Base-by-base conservation (phyloP, 2,113 vertebrate genomes). In the Thalassoma bifasciatum region DNA sequence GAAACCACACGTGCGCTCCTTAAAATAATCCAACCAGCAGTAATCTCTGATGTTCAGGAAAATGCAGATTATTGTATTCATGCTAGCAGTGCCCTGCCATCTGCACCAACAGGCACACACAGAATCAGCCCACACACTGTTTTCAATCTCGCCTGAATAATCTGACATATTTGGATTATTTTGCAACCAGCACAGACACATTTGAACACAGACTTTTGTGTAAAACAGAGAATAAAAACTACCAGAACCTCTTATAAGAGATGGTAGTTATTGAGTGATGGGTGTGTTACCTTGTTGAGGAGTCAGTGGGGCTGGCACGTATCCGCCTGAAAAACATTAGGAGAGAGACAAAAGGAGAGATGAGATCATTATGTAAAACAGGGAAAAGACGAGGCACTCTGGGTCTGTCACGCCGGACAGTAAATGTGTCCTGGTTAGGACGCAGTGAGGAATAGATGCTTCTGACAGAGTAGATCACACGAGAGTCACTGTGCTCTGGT, bases 251-350 rank as follows among this genome's bases (percentile, higher is more conserved):
- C 44, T 17, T 19, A 1, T 8, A 49, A 21, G 19, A 8, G 21
- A 17, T 44, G 14, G 64, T 8, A 49, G 2, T 42, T 30, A 22
- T 21, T 13, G 8, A 53, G 19, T 50, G 50, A 50, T 37, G 56
- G 62, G 62, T 81, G 42, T 17, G 37, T 13, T 89, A 94, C 93
- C 93, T 94, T 94, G 93, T 49, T 94, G 93, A 70, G 91, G 92
- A 84, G 93, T 90, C 75, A 94, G 84, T 13, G 86, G 86, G 61
- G 91, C 92, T 6, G 88, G 84, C 3, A 83, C 90, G 51, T 92
- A 94, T 84, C 86, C 91, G 84, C 90, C 92, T 93, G 42, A 12
- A 42, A 11, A 42, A 14, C 40, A 42, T 42, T 42, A 14, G 6
- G 30, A 30, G 40, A 57, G 24, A 79, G 60, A 78, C 34, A 79